phyloP scores from a whole-genome alignment of 2,888 invertebrate species.

The Acleris literana region DNA sequence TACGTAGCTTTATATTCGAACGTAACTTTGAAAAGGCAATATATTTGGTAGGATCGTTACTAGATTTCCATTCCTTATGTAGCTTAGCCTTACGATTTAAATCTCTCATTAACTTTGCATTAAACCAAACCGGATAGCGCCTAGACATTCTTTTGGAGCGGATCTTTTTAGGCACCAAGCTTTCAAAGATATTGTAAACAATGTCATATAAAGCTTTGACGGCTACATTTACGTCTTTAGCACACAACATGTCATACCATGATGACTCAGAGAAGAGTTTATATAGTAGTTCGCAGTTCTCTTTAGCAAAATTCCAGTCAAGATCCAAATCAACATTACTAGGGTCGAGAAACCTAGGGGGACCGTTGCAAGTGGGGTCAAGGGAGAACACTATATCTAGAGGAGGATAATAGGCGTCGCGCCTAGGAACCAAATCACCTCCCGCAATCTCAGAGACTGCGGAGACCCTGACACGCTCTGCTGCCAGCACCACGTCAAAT shows the following conservation, averaged over 20 bases:
- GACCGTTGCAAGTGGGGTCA: neutral
- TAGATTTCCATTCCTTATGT: too few relatives aligned
- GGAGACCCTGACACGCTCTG: neutral
- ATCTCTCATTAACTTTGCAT: too few relatives aligned
- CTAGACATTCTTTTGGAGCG: too few relatives aligned
- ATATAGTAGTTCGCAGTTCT: constrained; percentile 3
- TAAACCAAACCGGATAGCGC: too few relatives aligned
- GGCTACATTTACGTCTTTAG: too few relatives aligned
- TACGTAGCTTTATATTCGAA: too few relatives aligned
- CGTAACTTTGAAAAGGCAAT: too few relatives aligned
- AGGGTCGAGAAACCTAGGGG: neutral
- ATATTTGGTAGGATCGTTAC: too few relatives aligned
- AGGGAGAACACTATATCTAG: neutral
- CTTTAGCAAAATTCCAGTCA: constrained; percentile 9
- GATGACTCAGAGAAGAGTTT: neutral
- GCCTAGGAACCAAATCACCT: neutral
- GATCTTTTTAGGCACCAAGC: too few relatives aligned
- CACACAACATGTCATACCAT: neutral
- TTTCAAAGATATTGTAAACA: too few relatives aligned
- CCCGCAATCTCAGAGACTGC: neutral
- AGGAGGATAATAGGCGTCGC: constrained; percentile 1
- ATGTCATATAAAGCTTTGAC: too few relatives aligned
- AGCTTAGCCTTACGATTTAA: too few relatives aligned
- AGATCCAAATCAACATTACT: neutral
- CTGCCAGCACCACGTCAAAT: neutral